phyloP scores from a whole-genome alignment of 2,113 vertebrate genomes.

The Tetrao urogallus region DNA sequence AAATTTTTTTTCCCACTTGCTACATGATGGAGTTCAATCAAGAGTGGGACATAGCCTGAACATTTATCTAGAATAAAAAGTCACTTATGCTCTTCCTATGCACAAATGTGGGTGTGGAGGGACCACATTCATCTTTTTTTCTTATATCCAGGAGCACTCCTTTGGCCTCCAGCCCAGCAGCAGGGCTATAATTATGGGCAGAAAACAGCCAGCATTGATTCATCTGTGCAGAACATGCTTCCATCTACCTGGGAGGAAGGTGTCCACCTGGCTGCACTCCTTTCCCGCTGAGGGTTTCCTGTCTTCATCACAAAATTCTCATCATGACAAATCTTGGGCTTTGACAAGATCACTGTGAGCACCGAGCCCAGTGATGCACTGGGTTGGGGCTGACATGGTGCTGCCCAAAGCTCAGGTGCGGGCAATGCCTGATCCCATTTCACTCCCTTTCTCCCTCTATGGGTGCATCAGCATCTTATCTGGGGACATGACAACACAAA shows the following conservation, averaged over 20 bases:
- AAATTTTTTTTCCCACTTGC: background rate
- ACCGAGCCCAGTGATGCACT: accelerated
- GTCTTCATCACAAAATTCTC: background rate
- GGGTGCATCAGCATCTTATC: background rate
- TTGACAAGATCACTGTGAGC: background rate
- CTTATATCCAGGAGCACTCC: background rate
- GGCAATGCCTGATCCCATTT: background rate
- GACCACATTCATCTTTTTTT: background rate
- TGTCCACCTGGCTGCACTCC: background rate
- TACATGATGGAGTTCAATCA: background rate
- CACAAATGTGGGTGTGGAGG: background rate
- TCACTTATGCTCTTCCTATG: background rate
- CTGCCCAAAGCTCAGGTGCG: background rate
- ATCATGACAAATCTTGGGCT: background rate
- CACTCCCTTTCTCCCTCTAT: background rate
- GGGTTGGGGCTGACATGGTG: background rate
- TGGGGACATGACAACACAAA: background rate
- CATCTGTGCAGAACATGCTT: background rate
- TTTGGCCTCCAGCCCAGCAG: background rate
- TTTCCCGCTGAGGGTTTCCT: background rate
- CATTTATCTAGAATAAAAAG: background rate
- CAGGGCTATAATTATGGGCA: background rate
- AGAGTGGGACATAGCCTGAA: background rate
- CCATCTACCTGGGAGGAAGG: background rate
- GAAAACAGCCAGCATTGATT: background rate